Base-by-base conservation (phyloP, 2,797 vertebrate genomes). In the Knipowitschia caucasica region DNA sequence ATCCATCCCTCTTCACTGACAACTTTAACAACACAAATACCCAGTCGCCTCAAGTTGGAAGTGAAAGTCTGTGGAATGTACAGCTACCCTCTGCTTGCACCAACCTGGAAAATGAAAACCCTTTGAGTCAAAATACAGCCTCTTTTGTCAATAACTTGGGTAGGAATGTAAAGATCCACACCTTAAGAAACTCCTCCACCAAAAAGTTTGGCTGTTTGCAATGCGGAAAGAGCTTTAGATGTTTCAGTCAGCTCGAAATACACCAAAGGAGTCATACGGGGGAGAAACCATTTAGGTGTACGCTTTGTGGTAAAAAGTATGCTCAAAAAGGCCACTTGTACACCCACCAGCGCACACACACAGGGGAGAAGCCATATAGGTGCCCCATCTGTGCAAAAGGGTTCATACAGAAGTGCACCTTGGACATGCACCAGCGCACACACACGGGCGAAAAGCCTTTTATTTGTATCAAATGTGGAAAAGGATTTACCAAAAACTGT, bases 321-420 rank as follows among this genome's bases (percentile, higher is more conserved):
- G 85, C 89, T 1, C 89, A 91, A 53, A 89, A 90, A 58, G 90
- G 90, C 1, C 90, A 91, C 54, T 69, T 91, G 40, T 90, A 91
- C 39, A 91, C 88, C 50, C 90, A 91, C 67, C 89, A 91, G 83
- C 87, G 90, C 44, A 91, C 89, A 4, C 89, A 91, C 73, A 91
- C 89, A 0, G 90, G 90, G 2, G 90, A 91, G 64, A 91, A 90
- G 77, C 90, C 89, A 0, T 91, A 91, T 51, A 80, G 85, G 9
- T 91, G 90, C 71, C 73, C 82, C 7, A 62, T 88, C 62, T 91
- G 90, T 49, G 88, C 85, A 29, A 91, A 90, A 71, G 86, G 87
- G 15, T 91, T 91, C 20, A 90, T 90, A 55, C 90, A 91, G 77
- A 91, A 91, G 65, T 91, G 90, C 59, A 91, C 88, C n/a, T 83